These are phyloP conservation scores for Poecilia wingei DNA, from an alignment of 2,797 vertebrate species.

Conservation along the genomic window DNA sequence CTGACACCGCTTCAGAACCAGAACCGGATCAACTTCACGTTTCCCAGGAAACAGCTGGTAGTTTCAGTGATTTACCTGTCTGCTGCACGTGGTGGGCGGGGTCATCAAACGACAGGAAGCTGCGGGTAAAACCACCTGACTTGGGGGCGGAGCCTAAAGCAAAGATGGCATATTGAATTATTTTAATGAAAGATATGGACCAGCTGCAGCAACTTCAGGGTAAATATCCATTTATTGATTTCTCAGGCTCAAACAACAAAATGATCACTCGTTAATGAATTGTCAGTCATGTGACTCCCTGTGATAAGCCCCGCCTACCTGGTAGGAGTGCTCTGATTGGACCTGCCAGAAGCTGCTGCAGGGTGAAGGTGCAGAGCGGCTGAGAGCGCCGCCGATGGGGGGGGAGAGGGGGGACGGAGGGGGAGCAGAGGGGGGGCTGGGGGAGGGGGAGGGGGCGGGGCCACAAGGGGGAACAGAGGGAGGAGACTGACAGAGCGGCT, in stretches of 20 bases:
- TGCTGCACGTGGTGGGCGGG: conserved; percentile 59
- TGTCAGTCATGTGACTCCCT: not conserved
- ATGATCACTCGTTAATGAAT: not conserved
- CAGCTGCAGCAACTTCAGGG: not conserved
- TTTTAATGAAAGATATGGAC: not conserved
- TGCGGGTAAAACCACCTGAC: conserved; percentile 79
- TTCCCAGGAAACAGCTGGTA: not conserved
- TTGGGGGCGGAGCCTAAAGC: conserved; percentile 81
- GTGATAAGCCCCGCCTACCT: conserved; percentile 76
- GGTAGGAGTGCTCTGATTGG: conserved; percentile 93
- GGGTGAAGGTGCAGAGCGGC: conserved; percentile 86
- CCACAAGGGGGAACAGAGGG: conserved; percentile 20
- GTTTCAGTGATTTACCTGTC: conserved; percentile 62
- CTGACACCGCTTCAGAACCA: not conserved
- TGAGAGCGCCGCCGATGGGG: conserved; percentile 74
- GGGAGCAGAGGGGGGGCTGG: conserved; percentile 1
- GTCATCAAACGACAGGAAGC: conserved; percentile 81
- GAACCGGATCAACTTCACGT: not conserved
- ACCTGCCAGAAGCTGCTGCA: conserved; percentile 88
- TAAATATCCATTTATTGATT: not conserved
- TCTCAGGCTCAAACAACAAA: not conserved
- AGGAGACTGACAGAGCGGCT: conserved; percentile 52
- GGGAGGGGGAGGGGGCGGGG: conserved; percentile 25
- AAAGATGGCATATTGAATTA: not conserved
- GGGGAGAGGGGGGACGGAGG: conserved; percentile 48